Base-by-base conservation (phyloP, 1,140 invertebrate genomes). In the Himalopsyche phryganea region DNA sequence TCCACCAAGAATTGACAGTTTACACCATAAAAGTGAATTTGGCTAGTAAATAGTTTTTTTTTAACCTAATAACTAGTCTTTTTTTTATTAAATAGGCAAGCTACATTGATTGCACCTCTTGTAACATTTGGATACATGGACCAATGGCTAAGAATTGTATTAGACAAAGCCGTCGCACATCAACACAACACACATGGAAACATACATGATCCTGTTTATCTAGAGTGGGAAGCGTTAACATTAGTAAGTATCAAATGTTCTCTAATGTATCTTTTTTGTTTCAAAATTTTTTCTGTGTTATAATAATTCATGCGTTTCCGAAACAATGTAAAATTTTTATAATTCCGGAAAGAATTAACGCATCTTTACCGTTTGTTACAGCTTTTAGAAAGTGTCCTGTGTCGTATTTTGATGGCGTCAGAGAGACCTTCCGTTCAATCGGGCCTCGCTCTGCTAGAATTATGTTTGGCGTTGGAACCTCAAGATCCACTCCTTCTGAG, bases 171-270 rank as follows among this genome's bases (percentile, higher is more conserved):
- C 1, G 72, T 78, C 58, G 64, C 69, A 0, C 70, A 80, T 60
- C 66, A 69, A 46, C 65, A 66, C 11, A 63, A 66, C 72, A 76
- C 59, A 70, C 69, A 63, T 71, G 77, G 74, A 54, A 76, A 74
- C 28, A 65, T 79, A 0, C 69, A 75, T 11, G 87, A 90, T 74
- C 82, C 83, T 0, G 77, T 87, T 10, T 87, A 88, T 66, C 72
- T 89, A 1, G 90, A 94, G 72, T 95, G 92, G 92, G 92, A 95
- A 65, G 92, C 91, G 0, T 68, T 93, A 18, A 71, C 74, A 11
- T 70, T 71, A 68, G 76, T 75, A 64, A 15, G 80, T 28, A 28
- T 28, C 23, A 28, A 28, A 28, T 28, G 9, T 28, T 28, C 23
- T 28, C 4, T 28, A 3, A 28, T 28, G 23, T 28, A 9, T 28